Evolutionary conservation across 2,113 vertebrate genomes (phyloP), one percentile per base, ranked within the genome.

Genomic region (Odontophorus gujanensis): DNA sequence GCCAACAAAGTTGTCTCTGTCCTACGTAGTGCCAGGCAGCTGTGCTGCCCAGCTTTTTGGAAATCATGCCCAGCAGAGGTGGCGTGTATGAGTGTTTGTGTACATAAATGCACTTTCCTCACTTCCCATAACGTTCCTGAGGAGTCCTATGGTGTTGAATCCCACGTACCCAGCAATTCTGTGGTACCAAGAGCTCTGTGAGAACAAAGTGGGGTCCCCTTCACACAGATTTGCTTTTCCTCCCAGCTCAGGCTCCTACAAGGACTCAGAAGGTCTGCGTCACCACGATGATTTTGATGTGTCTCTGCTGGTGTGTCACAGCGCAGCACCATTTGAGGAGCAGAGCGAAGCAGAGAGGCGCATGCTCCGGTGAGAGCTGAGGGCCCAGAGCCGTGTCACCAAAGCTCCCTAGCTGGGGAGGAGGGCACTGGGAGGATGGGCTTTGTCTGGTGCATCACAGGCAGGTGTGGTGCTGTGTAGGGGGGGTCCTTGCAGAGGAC

Each of bases 211-310:
- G 32, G 53, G 6, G 9, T 63, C 62, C 22, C 14, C 16, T 87
- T 91, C 16, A 18, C 48, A 26, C 17, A 55, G 9, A 68, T 48
- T 24, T 85, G 18, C 13, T 72, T 91, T 89, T 79, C 13, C 76
- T 92, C 86, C 68, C 81, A 99, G 99, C 96, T 99, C 99, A 7
- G 99, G 99, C 48, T 98, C 98, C 5, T 99, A 99, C 95, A 99
- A 99, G 90, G 99, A 99, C 89, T 98, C 98, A 9, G 99, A 99
- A 91, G 99, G 99, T 34, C 97, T 99, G 45, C 98, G 98, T 66
- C 99, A 99, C 96, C 99, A 99, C 2, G 99, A 99, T 24, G 99
- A 99, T 94, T 99, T 99, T 5, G 99, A 99, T 7, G 99, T 99
- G 73, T 99, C 99, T 42, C 97, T 99, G 92, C 98, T 99, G 81